phyloP scores from a whole-genome alignment of 2,888 invertebrate genomes.

The Dexiosoma caninum region DNA sequence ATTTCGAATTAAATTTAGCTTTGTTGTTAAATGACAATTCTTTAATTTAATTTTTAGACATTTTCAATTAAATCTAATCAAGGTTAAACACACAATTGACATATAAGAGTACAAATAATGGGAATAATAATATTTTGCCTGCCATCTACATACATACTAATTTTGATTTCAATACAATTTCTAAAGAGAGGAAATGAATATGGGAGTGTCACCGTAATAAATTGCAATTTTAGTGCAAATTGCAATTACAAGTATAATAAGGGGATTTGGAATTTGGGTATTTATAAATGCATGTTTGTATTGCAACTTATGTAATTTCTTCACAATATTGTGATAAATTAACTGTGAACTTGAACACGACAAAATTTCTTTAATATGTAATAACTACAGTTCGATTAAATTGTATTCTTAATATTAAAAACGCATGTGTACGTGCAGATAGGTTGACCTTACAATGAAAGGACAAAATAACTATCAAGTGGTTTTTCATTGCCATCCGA shows the following conservation, averaged over 20 bases:
- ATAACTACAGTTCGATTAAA: too few relatives aligned
- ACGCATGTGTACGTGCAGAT: too few relatives aligned
- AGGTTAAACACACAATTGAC: slow-evolving; percentile 52
- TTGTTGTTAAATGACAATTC: slow-evolving; percentile 54
- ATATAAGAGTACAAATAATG: slow-evolving; percentile 25
- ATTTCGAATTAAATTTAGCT: slow-evolving; percentile 28
- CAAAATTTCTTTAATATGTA: too few relatives aligned
- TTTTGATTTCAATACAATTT: slow-evolving; percentile 5
- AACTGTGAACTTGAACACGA: too few relatives aligned
- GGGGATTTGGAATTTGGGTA: neutral
- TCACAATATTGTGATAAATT: too few relatives aligned
- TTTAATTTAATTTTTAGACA: slow-evolving; percentile 56
- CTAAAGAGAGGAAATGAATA: slow-evolving; percentile 30
- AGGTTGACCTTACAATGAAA: too few relatives aligned
- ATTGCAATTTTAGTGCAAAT: neutral
- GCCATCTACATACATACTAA: neutral
- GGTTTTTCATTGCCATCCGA: too few relatives aligned
- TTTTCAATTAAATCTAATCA: slow-evolving; percentile 60
- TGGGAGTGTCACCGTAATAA: slow-evolving; percentile 6
- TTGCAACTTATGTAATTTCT: too few relatives aligned
- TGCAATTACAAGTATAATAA: neutral
- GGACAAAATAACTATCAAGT: too few relatives aligned
- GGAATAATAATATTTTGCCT: slow-evolving; percentile 15
- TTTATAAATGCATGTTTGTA: too few relatives aligned
- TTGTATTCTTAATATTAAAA: too few relatives aligned